Evolutionary conservation across 2,113 vertebrate genomes (phyloP).

Genomic region (Pseudorhombus dupliciocellatus): DNA sequence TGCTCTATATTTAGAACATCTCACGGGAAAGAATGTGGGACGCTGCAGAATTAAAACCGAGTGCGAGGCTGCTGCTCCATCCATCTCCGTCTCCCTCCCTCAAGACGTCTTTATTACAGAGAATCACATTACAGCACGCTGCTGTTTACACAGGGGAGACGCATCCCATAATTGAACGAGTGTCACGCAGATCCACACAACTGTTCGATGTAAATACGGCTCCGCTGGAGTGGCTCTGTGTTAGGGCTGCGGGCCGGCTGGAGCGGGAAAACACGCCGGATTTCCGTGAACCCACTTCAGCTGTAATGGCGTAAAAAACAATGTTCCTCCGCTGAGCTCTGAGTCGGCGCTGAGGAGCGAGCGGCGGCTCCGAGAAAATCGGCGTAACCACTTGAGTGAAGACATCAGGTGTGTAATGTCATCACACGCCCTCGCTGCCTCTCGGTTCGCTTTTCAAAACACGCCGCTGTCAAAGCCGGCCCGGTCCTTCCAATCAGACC

Average conservation of each 20-base stretch:
- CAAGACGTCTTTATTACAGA: constrained; percentile 55
- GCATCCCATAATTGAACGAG: constrained; percentile 53
- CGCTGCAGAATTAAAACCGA: constrained; percentile 36
- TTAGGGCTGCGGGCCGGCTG: constrained; percentile 14
- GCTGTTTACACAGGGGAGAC: constrained; percentile 54
- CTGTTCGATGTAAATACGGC: constrained; percentile 63
- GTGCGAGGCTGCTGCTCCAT: constrained; percentile 21
- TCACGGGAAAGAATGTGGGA: constrained; percentile 1
- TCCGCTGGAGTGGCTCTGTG: constrained; percentile 22
- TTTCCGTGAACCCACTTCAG: constrained; percentile 33
- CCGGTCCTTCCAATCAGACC: constrained; percentile 56
- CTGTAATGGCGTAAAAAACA: constrained; percentile 46
- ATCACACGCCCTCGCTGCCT: constrained; percentile 20
- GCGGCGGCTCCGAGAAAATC: constrained; percentile 42
- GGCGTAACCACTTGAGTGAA: constrained; percentile 44
- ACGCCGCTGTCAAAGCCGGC: constrained; percentile 22
- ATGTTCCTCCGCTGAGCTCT: constrained; percentile 50
- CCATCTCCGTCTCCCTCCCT: constrained; percentile 49
- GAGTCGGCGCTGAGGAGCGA: constrained; percentile 16
- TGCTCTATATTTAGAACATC: not conserved
- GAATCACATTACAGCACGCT: constrained; percentile 43
- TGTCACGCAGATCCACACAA: constrained; percentile 46
- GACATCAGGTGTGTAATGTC: constrained; percentile 59
- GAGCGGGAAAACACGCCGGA: constrained; percentile 29
- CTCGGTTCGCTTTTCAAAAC: constrained; percentile 20